Evolutionary conservation across 2,797 vertebrate genomes (phyloP), one percentile per base, ranked within the genome.

Genomic region (Xiphophorus birchmanni): DNA sequence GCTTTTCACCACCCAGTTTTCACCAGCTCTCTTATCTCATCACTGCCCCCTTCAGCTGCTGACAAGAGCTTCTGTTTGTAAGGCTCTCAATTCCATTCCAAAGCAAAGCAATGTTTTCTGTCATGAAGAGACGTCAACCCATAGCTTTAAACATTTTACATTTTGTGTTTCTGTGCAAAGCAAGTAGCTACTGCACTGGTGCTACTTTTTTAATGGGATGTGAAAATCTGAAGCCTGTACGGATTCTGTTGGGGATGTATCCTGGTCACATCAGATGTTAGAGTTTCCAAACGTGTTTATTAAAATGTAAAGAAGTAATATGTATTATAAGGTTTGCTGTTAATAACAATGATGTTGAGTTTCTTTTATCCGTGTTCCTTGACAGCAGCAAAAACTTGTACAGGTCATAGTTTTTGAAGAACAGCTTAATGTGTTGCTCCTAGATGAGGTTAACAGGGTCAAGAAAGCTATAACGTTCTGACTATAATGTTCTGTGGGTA

Each of bases 41-140:
- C 37, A 45, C 78, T 52, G 44, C 45, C 58, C 84, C 78, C 69
- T 65, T 83, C 82, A 77, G 50, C 78, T 60, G 74, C 37, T 71
- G 77, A 80, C 35, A n/a, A 73, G 83, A 84, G 80, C 77, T 83
- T 76, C 80, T 80, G 54, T 86, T 82, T 80, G 78, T 73, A 69
- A 79, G 67, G 67, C 72, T 85, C 52, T 69, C 29, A 72, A 69
- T 48, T 79, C n/a, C 5, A 50, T 78, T 80, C 35, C 48, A 77
- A 73, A 71, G 63, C n/a, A 82, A 47, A 52, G 76, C 74, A 44
- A 13, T 78, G 82, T 81, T 45, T 89, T 75, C 87, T n/a, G 52
- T 82, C 76, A 56, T 79, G 23, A 42, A 74, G 21, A 52, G 35
- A 42, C 21, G 45, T 79, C 52, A 58, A 48, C 35, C 4, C 58